These are phyloP conservation scores for Pelochelys cantorii DNA, from an alignment of 2,797 vertebrate species.

Conservation along the genomic window DNA sequence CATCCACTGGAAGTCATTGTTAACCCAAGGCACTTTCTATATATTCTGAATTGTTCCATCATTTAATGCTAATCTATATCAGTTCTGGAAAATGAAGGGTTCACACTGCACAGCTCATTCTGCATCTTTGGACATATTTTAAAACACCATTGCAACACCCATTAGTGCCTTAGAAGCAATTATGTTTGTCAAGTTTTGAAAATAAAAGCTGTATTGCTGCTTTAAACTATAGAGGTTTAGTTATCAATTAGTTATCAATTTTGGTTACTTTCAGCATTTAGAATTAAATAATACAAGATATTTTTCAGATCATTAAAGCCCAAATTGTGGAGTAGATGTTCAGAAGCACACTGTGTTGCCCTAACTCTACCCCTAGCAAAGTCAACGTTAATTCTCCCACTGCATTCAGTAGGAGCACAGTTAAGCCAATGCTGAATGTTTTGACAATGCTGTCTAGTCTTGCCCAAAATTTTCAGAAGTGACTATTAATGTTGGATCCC, in stretches of 20 bases:
- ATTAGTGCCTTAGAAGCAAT: background rate
- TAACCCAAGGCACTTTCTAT: background rate
- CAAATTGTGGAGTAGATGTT: background rate
- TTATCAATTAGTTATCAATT: background rate
- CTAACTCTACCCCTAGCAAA: background rate
- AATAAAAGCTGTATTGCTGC: background rate
- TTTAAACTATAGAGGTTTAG: background rate
- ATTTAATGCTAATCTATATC: background rate
- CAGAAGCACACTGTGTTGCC: background rate
- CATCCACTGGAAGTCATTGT: background rate
- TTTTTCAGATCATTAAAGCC: background rate
- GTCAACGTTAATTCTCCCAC: background rate
- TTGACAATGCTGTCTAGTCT: background rate
- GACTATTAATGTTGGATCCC: background rate
- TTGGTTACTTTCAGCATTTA: background rate
- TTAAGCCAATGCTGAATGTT: background rate
- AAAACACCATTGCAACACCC: background rate
- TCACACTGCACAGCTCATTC: background rate
- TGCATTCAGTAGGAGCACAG: background rate
- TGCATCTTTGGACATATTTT: background rate
- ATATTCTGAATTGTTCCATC: background rate
- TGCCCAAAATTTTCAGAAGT: background rate
- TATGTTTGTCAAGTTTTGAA: slow-evolving; percentile 11
- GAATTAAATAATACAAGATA: background rate
- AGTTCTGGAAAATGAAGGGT: slow-evolving; percentile 18